A percentile compares a stretch with the other conserved stretches of the same genome.
Evolutionary conservation across 2,888 invertebrate species (phyloP).

Genomic region (Stramonita haemastoma): DNA sequence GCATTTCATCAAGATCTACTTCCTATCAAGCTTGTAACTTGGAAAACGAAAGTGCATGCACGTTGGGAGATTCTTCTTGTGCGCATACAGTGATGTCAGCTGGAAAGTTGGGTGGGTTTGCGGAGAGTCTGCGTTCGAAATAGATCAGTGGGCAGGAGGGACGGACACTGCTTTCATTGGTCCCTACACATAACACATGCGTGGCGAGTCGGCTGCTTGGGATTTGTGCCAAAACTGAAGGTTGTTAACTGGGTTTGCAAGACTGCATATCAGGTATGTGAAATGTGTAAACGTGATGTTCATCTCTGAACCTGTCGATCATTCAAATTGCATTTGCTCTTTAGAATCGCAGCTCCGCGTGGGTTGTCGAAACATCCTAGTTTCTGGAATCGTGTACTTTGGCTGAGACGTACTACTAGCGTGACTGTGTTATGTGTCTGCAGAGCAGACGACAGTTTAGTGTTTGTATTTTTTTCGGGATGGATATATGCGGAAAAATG

Average conservation of each 20-base stretch:
- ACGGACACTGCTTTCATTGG: slow-evolving; percentile 19
- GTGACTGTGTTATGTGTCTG: background rate
- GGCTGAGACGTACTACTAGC: no score
- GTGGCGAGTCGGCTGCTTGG: slow-evolving; percentile 23
- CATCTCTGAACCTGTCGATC: background rate
- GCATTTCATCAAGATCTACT: background rate
- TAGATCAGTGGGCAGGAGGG: background rate
- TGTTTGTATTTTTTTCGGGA: background rate
- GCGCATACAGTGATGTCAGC: background rate
- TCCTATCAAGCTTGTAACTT: background rate
- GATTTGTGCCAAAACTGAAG: slow-evolving; percentile 20
- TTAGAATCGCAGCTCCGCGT: background rate
- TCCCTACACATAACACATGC: background rate
- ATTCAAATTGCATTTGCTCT: background rate
- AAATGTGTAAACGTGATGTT: background rate
- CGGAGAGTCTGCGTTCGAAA: background rate
- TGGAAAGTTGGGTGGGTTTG: slow-evolving; percentile 13
- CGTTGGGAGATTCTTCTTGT: background rate
- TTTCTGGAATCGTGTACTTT: no score
- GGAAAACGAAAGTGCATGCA: slow-evolving; percentile 7
- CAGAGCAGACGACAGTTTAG: background rate
- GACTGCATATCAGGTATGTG: slow-evolving; percentile 8
- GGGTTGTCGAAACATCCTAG: background rate
- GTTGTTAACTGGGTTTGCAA: background rate
- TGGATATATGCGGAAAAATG: no score